Conservation (phyloP, 2,113 vertebrate species). For the Zosterops japonicus region DNA sequence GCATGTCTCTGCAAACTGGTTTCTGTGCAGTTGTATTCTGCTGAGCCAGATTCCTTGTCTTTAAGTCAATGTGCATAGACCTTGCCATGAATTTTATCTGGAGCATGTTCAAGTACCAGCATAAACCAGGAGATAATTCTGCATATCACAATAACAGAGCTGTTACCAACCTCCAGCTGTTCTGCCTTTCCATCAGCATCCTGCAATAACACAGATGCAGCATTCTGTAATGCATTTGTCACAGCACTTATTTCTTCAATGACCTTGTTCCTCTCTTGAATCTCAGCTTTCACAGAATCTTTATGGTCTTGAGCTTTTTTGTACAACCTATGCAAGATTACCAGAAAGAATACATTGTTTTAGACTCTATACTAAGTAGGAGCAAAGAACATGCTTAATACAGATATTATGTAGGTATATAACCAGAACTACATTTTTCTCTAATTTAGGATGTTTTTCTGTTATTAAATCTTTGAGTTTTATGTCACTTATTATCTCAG, state of each 20-base stretch:
- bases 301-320: slow-evolving; percentile 75
- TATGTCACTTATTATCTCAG: not conserved
- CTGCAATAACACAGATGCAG: slow-evolving; percentile 44
- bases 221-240: slow-evolving; percentile 70
- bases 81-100: not conserved
- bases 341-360: not conserved
- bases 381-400: not conserved
- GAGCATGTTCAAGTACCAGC: not conserved
- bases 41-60: not conserved
- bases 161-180: slow-evolving; percentile 79
- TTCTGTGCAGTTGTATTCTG: not conserved
- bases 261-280: slow-evolving; percentile 79
- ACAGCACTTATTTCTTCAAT: slow-evolving; percentile 78
- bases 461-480: not conserved
- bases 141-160: not conserved
- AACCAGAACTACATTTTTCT: not conserved
- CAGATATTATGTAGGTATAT: not conserved
- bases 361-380: not conserved
- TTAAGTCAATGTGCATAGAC: not conserved
- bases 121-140: not conserved
- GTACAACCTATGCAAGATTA: slow-evolving; percentile 74
- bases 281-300: slow-evolving; percentile 72
- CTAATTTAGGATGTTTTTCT: not conserved
- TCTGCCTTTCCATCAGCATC: slow-evolving; percentile 66
- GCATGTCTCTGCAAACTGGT: not conserved